Conservation (phyloP, 2,113 vertebrate genomes). For the Protobothrops flavoviridis region DNA sequence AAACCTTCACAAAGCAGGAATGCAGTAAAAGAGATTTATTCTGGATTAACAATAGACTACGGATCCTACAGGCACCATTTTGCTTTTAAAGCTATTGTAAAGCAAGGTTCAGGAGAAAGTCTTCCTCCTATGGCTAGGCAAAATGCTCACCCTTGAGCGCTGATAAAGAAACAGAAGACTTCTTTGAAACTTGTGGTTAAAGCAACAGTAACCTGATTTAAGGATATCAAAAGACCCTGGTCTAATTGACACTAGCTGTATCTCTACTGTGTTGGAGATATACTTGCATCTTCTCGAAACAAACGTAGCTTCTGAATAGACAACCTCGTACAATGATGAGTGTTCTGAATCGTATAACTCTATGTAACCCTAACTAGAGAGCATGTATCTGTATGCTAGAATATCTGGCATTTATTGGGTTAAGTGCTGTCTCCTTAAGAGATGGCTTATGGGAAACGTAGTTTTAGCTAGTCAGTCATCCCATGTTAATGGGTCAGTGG, state of each 20-base stretch:
- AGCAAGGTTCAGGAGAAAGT: conserved; percentile 71
- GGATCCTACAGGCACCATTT: conserved; percentile 70
- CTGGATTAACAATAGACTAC: conserved; percentile 69
- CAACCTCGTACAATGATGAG: not conserved
- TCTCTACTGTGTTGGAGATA: not conserved
- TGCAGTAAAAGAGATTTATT: conserved; percentile 66
- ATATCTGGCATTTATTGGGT: no score
- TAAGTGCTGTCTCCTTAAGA: no score
- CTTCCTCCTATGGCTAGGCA: conserved; percentile 72
- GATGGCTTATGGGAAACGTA: no score
- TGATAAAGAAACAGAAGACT: conserved; percentile 63
- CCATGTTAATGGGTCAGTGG: no score
- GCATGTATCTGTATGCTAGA: no score
- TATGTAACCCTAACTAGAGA: no score
- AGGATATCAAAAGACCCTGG: conserved; percentile 45
- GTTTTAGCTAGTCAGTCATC: no score
- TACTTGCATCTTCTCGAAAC: not conserved
- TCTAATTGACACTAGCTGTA: not conserved
- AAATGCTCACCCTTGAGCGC: conserved; percentile 67
- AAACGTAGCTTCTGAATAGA: not conserved
- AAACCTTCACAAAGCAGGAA: conserved; percentile 76
- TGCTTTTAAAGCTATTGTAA: conserved; percentile 76
- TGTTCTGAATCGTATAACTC: no score
- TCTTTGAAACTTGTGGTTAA: conserved; percentile 66
- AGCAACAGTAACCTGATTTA: conserved; percentile 63